Evolutionary conservation across 2,888 invertebrate genomes (phyloP).

Genomic region (Cerceris ruficornis): DNA sequence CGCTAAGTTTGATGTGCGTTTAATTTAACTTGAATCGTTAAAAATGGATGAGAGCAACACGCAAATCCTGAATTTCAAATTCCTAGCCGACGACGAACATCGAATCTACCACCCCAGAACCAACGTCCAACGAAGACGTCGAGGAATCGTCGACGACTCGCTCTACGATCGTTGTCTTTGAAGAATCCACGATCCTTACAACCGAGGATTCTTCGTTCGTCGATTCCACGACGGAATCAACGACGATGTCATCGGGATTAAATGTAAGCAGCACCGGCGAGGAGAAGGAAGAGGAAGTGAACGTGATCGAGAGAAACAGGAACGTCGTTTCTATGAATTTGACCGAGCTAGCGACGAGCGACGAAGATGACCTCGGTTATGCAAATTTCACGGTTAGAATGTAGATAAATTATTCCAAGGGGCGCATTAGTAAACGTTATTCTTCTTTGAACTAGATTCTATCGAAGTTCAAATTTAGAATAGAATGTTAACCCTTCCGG

Average conservation of each 20-base stretch:
- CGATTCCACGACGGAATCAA: slow-evolving; percentile 52
- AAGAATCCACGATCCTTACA: slow-evolving; percentile 38
- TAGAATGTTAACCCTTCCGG: too few species aligned
- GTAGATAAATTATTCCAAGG: slow-evolving; percentile 14
- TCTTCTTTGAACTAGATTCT: too few species aligned
- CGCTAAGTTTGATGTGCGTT: too few species aligned
- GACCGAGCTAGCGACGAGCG: slow-evolving; percentile 18
- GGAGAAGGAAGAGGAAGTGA: slow-evolving; percentile 23
- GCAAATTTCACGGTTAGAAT: slow-evolving; percentile 38
- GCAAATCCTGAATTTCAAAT: not conserved
- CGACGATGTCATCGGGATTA: slow-evolving; percentile 55
- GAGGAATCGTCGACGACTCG: slow-evolving; percentile 39
- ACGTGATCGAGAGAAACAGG: slow-evolving; percentile 48
- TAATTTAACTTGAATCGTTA: too few species aligned
- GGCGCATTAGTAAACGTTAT: too few species aligned
- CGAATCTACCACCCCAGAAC: slow-evolving; percentile 48
- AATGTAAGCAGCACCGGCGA: slow-evolving; percentile 33
- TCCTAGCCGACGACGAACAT: slow-evolving; percentile 43
- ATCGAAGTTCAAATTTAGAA: too few species aligned
- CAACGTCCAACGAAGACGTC: slow-evolving; percentile 41
- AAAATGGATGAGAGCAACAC: not conserved
- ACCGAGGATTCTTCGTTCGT: slow-evolving; percentile 42
- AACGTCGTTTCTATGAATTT: slow-evolving; percentile 18
- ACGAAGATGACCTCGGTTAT: slow-evolving; percentile 28
- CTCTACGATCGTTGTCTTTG: slow-evolving; percentile 31